Evolutionary conservation across 2,113 vertebrate genomes (phyloP).

Genomic region (Aegithalos caudatus): DNA sequence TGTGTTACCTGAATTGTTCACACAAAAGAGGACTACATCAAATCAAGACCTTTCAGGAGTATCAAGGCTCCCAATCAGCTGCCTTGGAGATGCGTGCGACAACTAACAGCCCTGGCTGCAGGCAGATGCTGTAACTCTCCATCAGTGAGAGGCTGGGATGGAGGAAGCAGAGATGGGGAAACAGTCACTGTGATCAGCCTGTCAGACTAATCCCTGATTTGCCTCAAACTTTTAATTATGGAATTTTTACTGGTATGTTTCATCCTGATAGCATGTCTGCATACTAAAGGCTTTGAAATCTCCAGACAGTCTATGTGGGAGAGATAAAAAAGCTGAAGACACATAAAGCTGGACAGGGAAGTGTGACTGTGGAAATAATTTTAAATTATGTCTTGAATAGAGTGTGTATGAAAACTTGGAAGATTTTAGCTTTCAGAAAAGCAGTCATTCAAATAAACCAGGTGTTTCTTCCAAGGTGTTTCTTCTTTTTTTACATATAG

Average conservation of each 20-base stretch:
- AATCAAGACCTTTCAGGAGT: background rate
- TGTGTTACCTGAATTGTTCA: background rate
- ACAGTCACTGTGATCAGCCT: background rate
- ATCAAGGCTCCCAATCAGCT: conserved; percentile 1
- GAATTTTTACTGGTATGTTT: background rate
- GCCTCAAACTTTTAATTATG: background rate
- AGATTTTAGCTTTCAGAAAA: background rate
- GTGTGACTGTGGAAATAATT: background rate
- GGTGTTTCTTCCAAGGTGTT: background rate
- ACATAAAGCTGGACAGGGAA: background rate
- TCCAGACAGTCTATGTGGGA: background rate
- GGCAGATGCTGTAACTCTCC: background rate
- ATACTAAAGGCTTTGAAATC: background rate
- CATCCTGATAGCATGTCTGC: background rate
- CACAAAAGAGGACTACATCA: background rate
- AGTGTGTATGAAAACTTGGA: background rate
- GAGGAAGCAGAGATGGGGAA: background rate
- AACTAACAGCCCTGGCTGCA: background rate
- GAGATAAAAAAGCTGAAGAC: background rate
- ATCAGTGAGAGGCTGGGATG: background rate
- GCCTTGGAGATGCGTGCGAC: background rate
- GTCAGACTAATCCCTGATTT: background rate
- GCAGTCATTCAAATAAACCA: background rate
- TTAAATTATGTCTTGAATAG: background rate
- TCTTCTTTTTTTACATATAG: background rate